These are phyloP conservation scores for Channa maculata DNA, from an alignment of 2,113 vertebrate genomes.

Conservation along the genomic window DNA sequence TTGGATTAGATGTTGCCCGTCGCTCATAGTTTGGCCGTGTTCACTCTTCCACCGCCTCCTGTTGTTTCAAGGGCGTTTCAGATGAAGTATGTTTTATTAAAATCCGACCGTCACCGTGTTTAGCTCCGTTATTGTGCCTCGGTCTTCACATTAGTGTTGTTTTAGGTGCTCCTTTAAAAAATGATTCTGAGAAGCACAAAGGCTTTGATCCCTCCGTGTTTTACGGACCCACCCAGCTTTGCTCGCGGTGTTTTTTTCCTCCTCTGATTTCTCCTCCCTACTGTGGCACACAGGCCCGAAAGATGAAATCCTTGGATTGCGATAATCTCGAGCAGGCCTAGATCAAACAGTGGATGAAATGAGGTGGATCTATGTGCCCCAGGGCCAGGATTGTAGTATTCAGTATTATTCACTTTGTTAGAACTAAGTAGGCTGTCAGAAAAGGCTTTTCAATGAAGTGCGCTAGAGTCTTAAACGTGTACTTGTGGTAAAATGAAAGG, in stretches of 20 bases:
- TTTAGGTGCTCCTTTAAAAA: constrained; percentile 67
- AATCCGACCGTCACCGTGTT: constrained; percentile 48
- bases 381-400: constrained; percentile 48
- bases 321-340: constrained; percentile 74
- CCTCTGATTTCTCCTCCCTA: constrained; percentile 52
- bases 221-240: constrained; percentile 63
- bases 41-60: constrained; percentile 36
- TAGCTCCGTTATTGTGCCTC: constrained; percentile 42
- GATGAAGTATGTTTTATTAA: constrained; percentile 37
- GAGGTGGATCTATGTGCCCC: constrained; percentile 62
- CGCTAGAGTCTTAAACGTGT: constrained; percentile 6
- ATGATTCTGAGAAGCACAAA: constrained; percentile 62
- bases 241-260: constrained; percentile 43
- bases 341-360: constrained; percentile 76
- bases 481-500: neutral
- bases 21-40: constrained; percentile 54
- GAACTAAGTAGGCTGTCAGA: constrained; percentile 8
- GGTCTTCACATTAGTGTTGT: constrained; percentile 60
- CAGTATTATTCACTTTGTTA: constrained; percentile 45
- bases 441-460: constrained; percentile 45
- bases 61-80: constrained; percentile 43
- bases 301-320: constrained; percentile 74
- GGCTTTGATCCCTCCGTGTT: constrained; percentile 70
- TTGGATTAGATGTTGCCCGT: constrained; percentile 62
- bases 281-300: constrained; percentile 63